A percentile compares a stretch with the other conserved stretches of the same genome.
Conservation (phyloP, 2,113 vertebrate species). For the Ceyx margarethae region DNA sequence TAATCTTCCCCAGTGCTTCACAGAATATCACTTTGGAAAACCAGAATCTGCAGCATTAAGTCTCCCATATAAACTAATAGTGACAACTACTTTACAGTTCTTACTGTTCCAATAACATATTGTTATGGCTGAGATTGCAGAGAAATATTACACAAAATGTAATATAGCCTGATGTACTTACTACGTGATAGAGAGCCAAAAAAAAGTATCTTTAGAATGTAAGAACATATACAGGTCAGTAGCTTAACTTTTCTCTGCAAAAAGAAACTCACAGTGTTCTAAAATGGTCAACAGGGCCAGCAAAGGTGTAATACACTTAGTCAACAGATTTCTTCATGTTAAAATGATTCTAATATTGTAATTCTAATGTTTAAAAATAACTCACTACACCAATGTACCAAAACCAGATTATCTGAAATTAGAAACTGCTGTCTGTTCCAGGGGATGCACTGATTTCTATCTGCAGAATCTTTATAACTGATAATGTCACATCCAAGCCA, state of each 20-base stretch:
- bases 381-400: not conserved
- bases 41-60: not conserved
- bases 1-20: not conserved
- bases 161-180: not conserved
- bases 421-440: not conserved
- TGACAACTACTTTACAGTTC: not conserved
- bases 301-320: accelerated
- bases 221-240: not conserved
- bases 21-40: not conserved
- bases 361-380: not conserved
- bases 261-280: not conserved
- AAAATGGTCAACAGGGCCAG: not conserved
- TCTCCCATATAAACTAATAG: not conserved
- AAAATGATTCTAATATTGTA: not conserved
- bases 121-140: not conserved
- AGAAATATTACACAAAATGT: not conserved
- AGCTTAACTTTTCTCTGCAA: not conserved
- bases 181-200: not conserved
- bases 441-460: not conserved
- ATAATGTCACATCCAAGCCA: not conserved
- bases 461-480: not conserved
- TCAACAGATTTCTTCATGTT: not conserved
- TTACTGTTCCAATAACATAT: not conserved
- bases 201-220: not conserved
- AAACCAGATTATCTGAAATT: not conserved